A percentile compares a stretch with the other conserved stretches of the same genome.
Evolutionary conservation across 2,113 vertebrate genomes (phyloP).

Genomic region (Chunga burmeisteri): DNA sequence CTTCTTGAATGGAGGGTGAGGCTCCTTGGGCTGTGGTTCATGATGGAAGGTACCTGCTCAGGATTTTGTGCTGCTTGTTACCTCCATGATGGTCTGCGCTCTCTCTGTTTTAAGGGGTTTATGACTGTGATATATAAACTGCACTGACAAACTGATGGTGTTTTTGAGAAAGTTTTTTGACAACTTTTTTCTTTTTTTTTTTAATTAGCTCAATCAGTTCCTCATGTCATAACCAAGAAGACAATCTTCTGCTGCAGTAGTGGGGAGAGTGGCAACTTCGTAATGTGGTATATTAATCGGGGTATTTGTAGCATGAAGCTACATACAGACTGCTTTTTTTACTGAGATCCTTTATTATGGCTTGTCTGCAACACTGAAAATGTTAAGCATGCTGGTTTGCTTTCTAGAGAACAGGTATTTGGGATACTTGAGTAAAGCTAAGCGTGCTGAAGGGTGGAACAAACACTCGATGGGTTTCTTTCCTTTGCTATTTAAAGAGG

Average conservation of each 20-base stretch:
- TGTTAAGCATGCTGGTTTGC: neutral
- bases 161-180: neutral
- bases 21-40: neutral
- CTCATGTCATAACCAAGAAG: neutral
- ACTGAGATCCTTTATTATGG: neutral
- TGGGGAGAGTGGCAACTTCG: neutral
- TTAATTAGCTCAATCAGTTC: neutral
- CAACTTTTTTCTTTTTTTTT: neutral
- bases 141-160: neutral
- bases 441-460: neutral
- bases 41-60: neutral
- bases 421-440: neutral
- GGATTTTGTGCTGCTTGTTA: neutral
- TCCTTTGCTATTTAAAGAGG: neutral
- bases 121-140: neutral
- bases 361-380: neutral
- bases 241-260: neutral
- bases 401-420: neutral
- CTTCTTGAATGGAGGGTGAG: neutral
- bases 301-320: neutral
- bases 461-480: neutral
- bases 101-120: neutral
- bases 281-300: neutral
- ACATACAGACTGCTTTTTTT: neutral
- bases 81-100: rapidly evolving